Conservation (phyloP, 2,797 vertebrate species). For the Pseudocheirus occidentalis region DNA sequence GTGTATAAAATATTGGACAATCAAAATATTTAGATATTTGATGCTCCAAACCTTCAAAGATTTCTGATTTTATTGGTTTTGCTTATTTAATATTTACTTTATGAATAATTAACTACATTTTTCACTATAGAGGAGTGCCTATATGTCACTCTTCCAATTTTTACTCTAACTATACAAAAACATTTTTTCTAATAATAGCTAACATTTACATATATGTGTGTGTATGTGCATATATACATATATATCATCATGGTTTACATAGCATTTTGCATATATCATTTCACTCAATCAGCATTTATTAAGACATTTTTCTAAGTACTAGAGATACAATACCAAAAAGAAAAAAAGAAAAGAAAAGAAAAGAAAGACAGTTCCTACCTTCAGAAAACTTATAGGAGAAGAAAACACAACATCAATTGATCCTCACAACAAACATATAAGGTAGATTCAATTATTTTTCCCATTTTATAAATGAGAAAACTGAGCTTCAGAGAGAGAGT, state of each 20-base stretch:
- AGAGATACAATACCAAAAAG: neutral
- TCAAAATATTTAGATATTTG: slow-evolving; percentile 10
- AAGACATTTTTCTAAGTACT: neutral
- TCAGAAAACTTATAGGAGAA: neutral
- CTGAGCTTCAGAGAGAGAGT: neutral
- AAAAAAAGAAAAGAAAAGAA: neutral
- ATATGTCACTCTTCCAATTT: neutral
- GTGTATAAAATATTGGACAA: neutral
- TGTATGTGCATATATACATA: neutral
- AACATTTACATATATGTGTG: neutral
- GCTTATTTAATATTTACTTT: neutral
- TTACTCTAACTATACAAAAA: neutral
- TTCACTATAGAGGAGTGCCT: neutral
- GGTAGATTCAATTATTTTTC: neutral
- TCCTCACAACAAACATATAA: neutral
- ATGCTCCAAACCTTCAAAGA: slow-evolving; percentile 9
- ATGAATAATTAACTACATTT: slow-evolving; percentile 8
- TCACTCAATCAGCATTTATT: neutral
- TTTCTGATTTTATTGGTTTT: slow-evolving; percentile 22
- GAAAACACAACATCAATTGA: too few species aligned
- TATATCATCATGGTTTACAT: neutral
- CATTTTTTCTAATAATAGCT: neutral
- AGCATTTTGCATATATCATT: neutral
- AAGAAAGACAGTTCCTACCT: neutral
- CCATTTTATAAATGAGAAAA: neutral